phyloP scores from a whole-genome alignment of 2,797 vertebrate genomes.

The Kryptolebias ocellatus region DNA sequence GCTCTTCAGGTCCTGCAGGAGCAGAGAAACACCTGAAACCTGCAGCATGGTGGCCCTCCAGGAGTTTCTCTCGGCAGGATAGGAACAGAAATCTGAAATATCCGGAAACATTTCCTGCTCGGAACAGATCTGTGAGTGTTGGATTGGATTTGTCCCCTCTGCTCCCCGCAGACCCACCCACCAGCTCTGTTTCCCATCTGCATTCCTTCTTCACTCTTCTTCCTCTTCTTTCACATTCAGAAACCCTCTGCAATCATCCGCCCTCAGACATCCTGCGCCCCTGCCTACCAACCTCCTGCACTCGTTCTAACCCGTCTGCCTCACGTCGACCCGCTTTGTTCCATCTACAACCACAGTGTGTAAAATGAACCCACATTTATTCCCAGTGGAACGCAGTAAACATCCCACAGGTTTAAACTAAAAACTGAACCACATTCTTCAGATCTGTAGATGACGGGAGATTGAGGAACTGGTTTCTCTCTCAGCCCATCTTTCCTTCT shows the following conservation, averaged over 20 bases:
- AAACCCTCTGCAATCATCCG: slow-evolving; percentile 31
- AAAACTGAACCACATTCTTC: no score
- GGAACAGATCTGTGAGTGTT: no score
- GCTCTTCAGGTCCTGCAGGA: not conserved
- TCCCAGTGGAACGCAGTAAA: not conserved
- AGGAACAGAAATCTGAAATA: no score
- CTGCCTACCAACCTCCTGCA: not conserved
- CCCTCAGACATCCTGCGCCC: slow-evolving; percentile 11
- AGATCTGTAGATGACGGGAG: no score
- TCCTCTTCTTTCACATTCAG: slow-evolving; percentile 48
- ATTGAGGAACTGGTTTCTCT: no score
- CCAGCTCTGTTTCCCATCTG: slow-evolving; percentile 26
- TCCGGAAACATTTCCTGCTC: no score
- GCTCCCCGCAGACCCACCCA: slow-evolving; percentile 7
- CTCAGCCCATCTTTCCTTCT: no score
- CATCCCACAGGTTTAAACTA: no score
- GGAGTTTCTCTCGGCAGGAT: no score
- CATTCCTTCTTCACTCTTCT: slow-evolving; percentile 44
- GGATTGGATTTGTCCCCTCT: slow-evolving; percentile 11
- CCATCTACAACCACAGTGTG: not conserved
- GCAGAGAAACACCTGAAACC: no score
- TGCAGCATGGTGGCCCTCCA: no score
- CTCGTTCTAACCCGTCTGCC: not conserved
- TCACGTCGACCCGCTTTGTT: slow-evolving; percentile 4
- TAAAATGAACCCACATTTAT: no score